Evolutionary conservation across 2,888 invertebrate genomes (phyloP), one percentile per base, ranked within the genome.

Genomic region (Labia minor): DNA sequence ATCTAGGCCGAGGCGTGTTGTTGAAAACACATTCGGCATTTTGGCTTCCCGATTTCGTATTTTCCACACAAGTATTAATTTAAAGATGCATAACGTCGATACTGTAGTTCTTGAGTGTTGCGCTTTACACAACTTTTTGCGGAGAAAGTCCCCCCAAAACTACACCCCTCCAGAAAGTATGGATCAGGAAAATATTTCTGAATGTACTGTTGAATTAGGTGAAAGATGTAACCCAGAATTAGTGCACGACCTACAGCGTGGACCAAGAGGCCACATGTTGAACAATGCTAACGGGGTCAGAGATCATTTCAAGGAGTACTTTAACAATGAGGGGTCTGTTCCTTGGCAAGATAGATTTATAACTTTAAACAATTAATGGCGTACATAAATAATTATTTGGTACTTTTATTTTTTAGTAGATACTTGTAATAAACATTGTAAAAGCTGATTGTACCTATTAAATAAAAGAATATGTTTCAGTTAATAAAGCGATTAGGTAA

Each of bases 311-410:
- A 67, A 63, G n/a, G 65, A 67, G 16, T 69, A 70, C 61, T 70
- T 70, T 61, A 69, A 66, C 49, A 67, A 69, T 33, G 67, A 69
- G 61, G 67, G 67, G 21, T 65, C 65, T 65, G 70, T 70, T 37
- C 64, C 65, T 65, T 70, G 70, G 68, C 70, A 70, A 67, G 67
- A 66, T 37, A 69, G 4, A 49, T 67, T 67, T 63, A 66, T 68
- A 64, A 69, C 63, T 8, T n/a, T n/a, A n/a, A n/a, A n/a, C n/a
- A n/a, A n/a, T n/a, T n/a, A n/a, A n/a, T n/a, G n/a, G n/a, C n/a
- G 11, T 33, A 33, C 33, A 6, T 33, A 33, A 33, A 33, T 33
- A 11, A 8, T 6, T 33, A 8, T 33, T 8, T 33, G 6, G 33
- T 33, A 8, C 6, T 33, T 33, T 33, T 8, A 11, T 33, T 33